These are phyloP conservation scores for Coelinius sp. DNA, from an alignment of 2,888 invertebrate genomes.

Conservation along the genomic window DNA sequence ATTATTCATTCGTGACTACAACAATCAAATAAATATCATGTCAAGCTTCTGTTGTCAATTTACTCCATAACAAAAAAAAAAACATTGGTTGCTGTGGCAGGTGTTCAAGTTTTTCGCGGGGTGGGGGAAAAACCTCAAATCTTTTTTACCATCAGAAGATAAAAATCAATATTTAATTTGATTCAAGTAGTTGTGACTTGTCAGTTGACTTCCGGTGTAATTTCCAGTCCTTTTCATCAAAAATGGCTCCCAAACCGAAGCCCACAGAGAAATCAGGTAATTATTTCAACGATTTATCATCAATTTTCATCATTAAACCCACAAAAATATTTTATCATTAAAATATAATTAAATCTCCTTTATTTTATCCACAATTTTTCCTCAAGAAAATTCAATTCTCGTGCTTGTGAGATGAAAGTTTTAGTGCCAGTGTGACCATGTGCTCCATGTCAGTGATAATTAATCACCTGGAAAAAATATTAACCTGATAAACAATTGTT, in stretches of 20 bases:
- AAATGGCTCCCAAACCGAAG: conserved; percentile 90
- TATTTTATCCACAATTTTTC: not conserved
- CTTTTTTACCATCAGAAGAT: not conserved
- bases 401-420: conserved; percentile 5
- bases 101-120: conserved; percentile 39
- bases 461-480: conserved; percentile 4
- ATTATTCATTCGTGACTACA: not conserved
- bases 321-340: not conserved
- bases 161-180: not conserved
- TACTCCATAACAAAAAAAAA: conserved; percentile 41
- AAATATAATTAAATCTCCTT: not conserved
- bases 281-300: conserved; percentile 50
- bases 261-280: conserved; percentile 88
- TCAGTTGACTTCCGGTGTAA: conserved; percentile 13
- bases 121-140: not conserved
- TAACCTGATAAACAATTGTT: conserved; percentile 28
- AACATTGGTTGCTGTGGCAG: conserved; percentile 67
- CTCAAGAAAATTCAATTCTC: not conserved
- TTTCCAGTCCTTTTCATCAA: conserved; percentile 68
- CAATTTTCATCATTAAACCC: not conserved
- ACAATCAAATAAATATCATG: not conserved
- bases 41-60: not conserved
- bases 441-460: not conserved
- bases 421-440: conserved; percentile 4
- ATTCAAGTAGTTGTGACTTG: conserved; percentile 3